A percentile compares a stretch with the other conserved stretches of the same genome.
phyloP scores from a whole-genome alignment of 2,113 vertebrate species.

The Catharus fuscescens region DNA sequence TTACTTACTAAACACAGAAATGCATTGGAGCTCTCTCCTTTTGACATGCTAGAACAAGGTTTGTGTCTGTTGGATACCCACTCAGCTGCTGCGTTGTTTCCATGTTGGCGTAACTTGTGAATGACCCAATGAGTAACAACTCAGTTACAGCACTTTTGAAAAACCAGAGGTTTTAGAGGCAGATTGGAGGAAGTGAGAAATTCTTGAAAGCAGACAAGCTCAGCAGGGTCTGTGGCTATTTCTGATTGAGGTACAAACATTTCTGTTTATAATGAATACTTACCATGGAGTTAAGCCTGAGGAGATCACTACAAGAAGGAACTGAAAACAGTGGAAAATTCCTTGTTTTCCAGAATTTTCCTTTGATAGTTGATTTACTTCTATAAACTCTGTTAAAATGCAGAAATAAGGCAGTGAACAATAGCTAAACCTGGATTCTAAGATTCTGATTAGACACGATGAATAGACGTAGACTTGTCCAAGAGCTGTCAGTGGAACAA shows the following conservation, averaged over 20 bases:
- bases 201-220: not conserved
- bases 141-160: not conserved
- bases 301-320: not conserved
- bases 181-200: not conserved
- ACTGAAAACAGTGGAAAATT: not conserved
- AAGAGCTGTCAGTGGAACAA: not conserved
- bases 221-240: not conserved
- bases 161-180: not conserved
- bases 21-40: not conserved
- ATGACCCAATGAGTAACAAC: not conserved
- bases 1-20: not conserved
- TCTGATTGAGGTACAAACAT: not conserved
- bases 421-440: not conserved
- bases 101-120: not conserved
- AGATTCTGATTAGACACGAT: not conserved
- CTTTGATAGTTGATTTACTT: not conserved
- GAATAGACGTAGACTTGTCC: not conserved
- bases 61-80: not conserved
- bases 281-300: not conserved
- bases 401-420: not conserved
- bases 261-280: not conserved
- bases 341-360: not conserved
- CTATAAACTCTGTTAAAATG: not conserved
- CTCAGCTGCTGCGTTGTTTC: not conserved
- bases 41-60: not conserved